Conservation (phyloP, 1,140 invertebrate genomes). For the Brachionus asplanchnoidis region DNA sequence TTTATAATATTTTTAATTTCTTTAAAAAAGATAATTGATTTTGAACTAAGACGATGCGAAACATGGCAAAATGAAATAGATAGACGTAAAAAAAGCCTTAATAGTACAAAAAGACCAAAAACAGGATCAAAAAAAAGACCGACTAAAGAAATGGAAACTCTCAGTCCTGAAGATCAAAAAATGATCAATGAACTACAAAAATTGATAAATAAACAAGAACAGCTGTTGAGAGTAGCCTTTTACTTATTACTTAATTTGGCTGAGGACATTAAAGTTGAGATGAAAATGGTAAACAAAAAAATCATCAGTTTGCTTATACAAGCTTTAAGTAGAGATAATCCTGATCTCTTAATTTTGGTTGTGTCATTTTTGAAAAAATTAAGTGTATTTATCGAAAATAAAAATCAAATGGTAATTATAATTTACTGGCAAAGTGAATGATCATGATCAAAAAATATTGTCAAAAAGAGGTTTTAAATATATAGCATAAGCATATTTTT, state of each 20-base stretch:
- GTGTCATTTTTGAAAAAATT: constrained; percentile 90
- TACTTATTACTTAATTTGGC: constrained; percentile 89
- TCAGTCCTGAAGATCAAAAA: constrained; percentile 48
- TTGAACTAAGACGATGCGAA: constrained; percentile 83
- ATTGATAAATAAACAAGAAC: constrained; percentile 47
- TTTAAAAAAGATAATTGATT: constrained; percentile 78
- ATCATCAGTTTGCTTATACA: constrained; percentile 81
- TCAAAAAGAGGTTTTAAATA: neutral
- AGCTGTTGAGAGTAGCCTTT: constrained; percentile 71
- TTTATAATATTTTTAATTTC: neutral
- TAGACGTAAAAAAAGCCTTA: constrained; percentile 55
- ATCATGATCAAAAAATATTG: neutral
- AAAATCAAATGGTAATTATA: constrained; percentile 74
- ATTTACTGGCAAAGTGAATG: neutral
- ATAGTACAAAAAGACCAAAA: neutral
- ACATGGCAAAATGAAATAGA: constrained; percentile 86
- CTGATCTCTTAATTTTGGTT: constrained; percentile 78
- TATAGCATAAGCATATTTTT: too few relatives aligned
- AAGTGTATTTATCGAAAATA: constrained; percentile 87
- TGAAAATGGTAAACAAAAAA: constrained; percentile 93
- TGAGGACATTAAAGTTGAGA: constrained; percentile 83
- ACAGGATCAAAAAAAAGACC: neutral
- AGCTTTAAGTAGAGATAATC: constrained; percentile 76
- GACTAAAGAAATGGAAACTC: neutral
- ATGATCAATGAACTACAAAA: neutral